Percentiles rank a stretch among this genome's conserved stretches.
Conservation (phyloP, 2,888 invertebrate genomes). For the Melanotus villosus region DNA sequence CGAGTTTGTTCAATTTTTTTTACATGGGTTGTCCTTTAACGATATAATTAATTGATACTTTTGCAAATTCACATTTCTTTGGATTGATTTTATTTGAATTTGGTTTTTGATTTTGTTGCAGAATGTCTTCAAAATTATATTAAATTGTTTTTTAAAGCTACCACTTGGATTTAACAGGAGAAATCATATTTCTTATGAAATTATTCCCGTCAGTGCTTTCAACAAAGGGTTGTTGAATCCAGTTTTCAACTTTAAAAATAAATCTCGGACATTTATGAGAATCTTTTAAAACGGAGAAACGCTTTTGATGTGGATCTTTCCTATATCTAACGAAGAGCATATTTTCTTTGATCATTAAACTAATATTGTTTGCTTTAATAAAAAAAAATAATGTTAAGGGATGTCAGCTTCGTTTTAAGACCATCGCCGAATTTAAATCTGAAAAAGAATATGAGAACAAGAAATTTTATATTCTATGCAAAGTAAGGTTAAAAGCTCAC, state of each 20-base stretch:
- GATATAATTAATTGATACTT: too few relatives aligned
- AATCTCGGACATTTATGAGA: neutral
- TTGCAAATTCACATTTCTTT: too few relatives aligned
- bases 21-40: too few relatives aligned
- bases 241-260: slow-evolving; percentile 5
- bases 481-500: slow-evolving; percentile 28
- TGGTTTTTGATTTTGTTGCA: too few relatives aligned
- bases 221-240: neutral
- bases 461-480: slow-evolving; percentile 24
- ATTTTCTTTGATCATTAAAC: slow-evolving; percentile 3
- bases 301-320: slow-evolving; percentile 4
- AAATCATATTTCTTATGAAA: too few relatives aligned
- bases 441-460: slow-evolving; percentile 4
- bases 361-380: neutral
- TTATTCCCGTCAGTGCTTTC: neutral
- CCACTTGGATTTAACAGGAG: too few relatives aligned
- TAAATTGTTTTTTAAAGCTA: too few relatives aligned
- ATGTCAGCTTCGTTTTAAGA: neutral
- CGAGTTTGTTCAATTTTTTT: too few relatives aligned
- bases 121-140: too few relatives aligned
- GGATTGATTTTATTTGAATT: too few relatives aligned
- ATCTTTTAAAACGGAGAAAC: neutral
- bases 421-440: slow-evolving; percentile 3
- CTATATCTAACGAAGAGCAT: neutral
- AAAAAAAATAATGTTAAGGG: neutral